Evolutionary conservation across 1,140 invertebrate species (phyloP).

Genomic region (Bombus soroeensis): DNA sequence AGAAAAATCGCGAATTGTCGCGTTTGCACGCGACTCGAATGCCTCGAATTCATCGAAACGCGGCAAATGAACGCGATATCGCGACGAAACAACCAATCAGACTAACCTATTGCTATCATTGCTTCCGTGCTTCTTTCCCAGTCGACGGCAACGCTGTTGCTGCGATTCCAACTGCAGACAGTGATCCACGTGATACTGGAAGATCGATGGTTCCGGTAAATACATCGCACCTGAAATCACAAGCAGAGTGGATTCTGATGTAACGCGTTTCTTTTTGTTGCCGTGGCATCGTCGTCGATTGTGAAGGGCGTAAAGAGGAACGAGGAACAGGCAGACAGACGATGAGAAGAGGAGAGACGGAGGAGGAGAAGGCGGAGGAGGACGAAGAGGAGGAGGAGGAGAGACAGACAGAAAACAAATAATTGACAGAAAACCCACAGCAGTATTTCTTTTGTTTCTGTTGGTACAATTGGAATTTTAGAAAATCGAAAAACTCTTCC

Average conservation of each 20-base stretch:
- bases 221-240: constrained; percentile 56
- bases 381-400: accelerated
- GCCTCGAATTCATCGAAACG: background rate
- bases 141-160: background rate
- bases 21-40: background rate
- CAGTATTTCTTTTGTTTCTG: background rate
- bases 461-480: background rate
- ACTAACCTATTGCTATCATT: constrained; percentile 41
- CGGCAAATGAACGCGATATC: background rate
- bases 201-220: background rate
- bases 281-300: background rate
- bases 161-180: background rate
- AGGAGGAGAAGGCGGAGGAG: accelerated
- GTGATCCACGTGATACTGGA: background rate
- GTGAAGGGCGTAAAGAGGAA: background rate
- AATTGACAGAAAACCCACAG: background rate
- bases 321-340: too few species aligned
- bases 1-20: too few species aligned
- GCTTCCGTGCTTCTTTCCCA: background rate
- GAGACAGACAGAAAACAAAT: too few species aligned
- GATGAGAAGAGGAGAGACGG: too few species aligned
- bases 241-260: constrained; percentile 15
- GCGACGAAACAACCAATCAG: background rate
- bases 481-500: background rate
- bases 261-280: background rate